Percentiles rank a stretch among this genome's conserved stretches.
These are phyloP conservation scores for Notamacropus eugenii DNA, from an alignment of 2,797 vertebrate genomes.

Conservation along the genomic window DNA sequence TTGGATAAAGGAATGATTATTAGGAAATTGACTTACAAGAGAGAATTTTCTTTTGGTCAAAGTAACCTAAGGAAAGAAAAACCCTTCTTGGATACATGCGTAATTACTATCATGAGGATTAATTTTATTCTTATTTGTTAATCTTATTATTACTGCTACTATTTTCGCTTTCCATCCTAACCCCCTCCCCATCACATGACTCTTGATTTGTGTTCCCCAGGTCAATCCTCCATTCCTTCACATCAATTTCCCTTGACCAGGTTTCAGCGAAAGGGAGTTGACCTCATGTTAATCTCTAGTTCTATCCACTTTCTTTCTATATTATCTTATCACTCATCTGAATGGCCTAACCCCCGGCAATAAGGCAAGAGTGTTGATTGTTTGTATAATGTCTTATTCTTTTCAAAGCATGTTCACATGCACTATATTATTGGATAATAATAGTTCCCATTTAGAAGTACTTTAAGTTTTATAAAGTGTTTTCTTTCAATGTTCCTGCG, in stretches of 20 bases:
- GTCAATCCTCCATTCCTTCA: neutral
- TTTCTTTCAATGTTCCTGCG: neutral
- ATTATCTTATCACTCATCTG: constrained; percentile 27
- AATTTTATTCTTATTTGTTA: neutral
- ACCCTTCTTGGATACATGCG: neutral
- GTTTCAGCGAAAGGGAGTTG: constrained; percentile 29
- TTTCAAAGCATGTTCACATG: neutral
- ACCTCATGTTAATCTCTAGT: neutral
- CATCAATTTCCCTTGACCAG: neutral
- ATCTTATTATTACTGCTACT: neutral
- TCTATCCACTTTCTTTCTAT: neutral
- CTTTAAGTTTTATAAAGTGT: neutral
- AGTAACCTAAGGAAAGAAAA: neutral
- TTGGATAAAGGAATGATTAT: neutral
- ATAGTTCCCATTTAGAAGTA: neutral
- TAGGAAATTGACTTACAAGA: neutral
- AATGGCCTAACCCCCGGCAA: constrained; percentile 56
- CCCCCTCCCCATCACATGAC: neutral
- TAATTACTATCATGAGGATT: neutral
- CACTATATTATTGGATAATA: neutral
- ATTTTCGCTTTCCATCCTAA: neutral
- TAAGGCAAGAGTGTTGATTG: constrained; percentile 3
- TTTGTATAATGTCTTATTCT: neutral
- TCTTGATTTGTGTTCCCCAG: neutral
- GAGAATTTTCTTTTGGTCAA: neutral